Conservation (phyloP, 53 echinoderm and acorn worm species). For the Paracentrotus lividus region DNA sequence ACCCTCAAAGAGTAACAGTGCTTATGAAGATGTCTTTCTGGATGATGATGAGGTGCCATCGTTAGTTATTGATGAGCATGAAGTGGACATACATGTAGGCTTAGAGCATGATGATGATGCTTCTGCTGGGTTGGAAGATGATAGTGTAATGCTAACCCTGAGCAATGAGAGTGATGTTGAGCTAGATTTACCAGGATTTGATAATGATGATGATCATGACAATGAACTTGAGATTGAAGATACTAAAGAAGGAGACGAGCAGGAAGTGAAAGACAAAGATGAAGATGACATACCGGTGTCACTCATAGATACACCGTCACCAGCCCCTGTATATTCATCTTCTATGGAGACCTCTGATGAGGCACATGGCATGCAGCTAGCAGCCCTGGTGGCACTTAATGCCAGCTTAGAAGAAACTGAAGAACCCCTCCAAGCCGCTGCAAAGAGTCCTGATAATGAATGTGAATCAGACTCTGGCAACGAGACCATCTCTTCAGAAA, state of each 20-base stretch:
- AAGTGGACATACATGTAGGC: conserved; percentile 6
- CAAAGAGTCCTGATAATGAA: conserved; percentile 74
- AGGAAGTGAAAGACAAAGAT: conserved; percentile 45
- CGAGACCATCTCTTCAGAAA: conserved; percentile 97
- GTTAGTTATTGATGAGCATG: not conserved
- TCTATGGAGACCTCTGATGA: conserved; percentile 79
- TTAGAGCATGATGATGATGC: not conserved
- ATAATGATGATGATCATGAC: conserved; percentile 50
- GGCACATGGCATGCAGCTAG: conserved; percentile 94
- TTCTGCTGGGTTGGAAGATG: not conserved
- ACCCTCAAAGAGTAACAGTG: not conserved
- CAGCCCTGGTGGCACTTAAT: conserved; percentile 89
- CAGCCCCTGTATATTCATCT: conserved; percentile 58
- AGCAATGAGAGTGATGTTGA: conserved; percentile 54
- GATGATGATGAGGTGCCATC: conserved; percentile 19
- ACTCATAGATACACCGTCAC: conserved; percentile 89
- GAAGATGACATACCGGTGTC: conserved; percentile 84
- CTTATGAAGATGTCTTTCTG: conserved; percentile 47
- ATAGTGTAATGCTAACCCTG: not conserved
- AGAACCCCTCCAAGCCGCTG: conserved; percentile 58
- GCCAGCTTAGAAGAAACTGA: conserved; percentile 72
- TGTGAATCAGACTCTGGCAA: conserved; percentile 97
- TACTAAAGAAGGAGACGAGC: not conserved
- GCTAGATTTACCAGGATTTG: conserved; percentile 27
- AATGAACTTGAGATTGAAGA: conserved; percentile 49